Base-by-base conservation (phyloP, 2,113 vertebrate genomes). In the Megalops atlanticus region DNA sequence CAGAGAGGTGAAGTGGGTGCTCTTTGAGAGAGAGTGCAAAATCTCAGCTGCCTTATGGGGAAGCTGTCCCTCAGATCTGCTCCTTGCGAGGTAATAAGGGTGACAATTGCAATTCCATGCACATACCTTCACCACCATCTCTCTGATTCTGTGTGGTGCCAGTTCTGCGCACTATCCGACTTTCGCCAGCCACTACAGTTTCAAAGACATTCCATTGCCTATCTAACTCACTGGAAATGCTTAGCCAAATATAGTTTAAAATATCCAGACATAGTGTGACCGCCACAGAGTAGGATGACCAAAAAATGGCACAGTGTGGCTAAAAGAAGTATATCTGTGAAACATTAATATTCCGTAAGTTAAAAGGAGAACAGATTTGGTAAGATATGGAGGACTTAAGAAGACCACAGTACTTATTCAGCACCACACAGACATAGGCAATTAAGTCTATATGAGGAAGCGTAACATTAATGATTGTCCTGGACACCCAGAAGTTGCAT, bases 101-200 rank as follows among this genome's bases (percentile, higher is more conserved):
- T 89, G 89, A 90, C 89, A 69, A 89, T 90, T 90, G 78, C 78
- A 83, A 92, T 92, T 91, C 88, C 88, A 85, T 89, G 90, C 81
- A 84, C 91, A 91, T 92, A 86, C 89, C 81, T 21, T 83, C 84
- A 76, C 76, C 87, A 4, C 24, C 52, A 11, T 64, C 58, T 11
- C 70, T 33, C 43, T 18, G 76, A 58, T 24, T 7, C 33, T 27
- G 33, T 18, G 10, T 4, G 15, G 11, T n/a, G 14, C 24, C 8
- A 74, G 58, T 31, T 31, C 58, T n/a, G n/a, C 39, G n/a, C 16
- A 7, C 1, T 0, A 21, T 21, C 18, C 3, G 8, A 27, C 82
- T 80, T 84, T 70, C 86, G 43, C 73, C 78, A 89, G 85, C 87
- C 83, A 84, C 52, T 78, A 47, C 77, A 85, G 78, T 82, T 89